Percentiles rank a stretch among this genome's conserved stretches.
These are phyloP conservation scores for Drosophila persimilis DNA, from an alignment of 1,140 invertebrate species.

Conservation along the genomic window DNA sequence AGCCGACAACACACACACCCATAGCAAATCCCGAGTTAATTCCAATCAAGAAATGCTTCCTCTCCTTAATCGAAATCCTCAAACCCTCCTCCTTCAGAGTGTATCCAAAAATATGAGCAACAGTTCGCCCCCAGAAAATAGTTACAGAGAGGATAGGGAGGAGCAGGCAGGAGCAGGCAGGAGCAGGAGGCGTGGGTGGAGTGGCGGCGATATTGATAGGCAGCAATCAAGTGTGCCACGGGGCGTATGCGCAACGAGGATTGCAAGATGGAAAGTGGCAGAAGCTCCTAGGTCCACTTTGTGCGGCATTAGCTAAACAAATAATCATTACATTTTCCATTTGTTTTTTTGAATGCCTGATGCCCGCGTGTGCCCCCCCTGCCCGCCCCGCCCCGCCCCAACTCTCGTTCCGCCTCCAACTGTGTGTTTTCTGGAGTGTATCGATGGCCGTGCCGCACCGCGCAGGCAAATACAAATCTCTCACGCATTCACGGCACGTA, in stretches of 20 bases:
- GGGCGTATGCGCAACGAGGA: slow-evolving; percentile 62
- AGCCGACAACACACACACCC: too few species aligned
- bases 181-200: neutral
- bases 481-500: slow-evolving; percentile 78
- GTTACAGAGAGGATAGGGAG: neutral
- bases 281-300: slow-evolving; percentile 61
- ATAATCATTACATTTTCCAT: slow-evolving; percentile 82
- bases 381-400: too few species aligned
- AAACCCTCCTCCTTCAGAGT: neutral
- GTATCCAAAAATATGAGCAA: slow-evolving; percentile 62
- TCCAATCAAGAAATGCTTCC: too few species aligned
- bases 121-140: slow-evolving; percentile 37
- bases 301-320: slow-evolving; percentile 80
- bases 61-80: neutral
- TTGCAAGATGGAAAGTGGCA: slow-evolving; percentile 24
- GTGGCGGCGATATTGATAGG: slow-evolving; percentile 64
- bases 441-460: slow-evolving; percentile 59
- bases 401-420: neutral
- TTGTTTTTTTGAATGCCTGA: slow-evolving; percentile 42
- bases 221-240: slow-evolving; percentile 74
- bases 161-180: neutral
- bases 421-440: slow-evolving; percentile 50
- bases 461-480: slow-evolving; percentile 73
- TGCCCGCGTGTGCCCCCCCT: neutral
- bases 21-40: too few species aligned